Base-by-base conservation (phyloP, 2,888 invertebrate genomes). In the Nudaria mundana region DNA sequence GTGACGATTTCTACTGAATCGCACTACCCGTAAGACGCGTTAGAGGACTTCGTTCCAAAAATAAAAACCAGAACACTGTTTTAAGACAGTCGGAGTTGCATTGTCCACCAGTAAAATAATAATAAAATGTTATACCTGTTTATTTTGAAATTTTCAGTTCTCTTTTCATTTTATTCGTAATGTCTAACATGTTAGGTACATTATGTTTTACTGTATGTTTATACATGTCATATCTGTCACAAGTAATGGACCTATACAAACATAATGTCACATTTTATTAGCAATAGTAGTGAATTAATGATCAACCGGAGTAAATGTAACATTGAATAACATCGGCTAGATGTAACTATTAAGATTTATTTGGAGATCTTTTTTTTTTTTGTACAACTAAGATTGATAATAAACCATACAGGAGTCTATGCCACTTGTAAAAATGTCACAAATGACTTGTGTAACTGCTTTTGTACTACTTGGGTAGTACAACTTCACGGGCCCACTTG, bases 201-300 rank as follows among this genome's bases (percentile, higher is more conserved):
- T 10, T 30, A 11, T 24, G 8, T 25, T 11, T 31, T 23, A 1
- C 22, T 10, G 10, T 7, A 33, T 24, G 8, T 15, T 3, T 15
- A 26, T 43, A 35, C 33, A 37, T 40, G 22, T 28, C n/a, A n/a
- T n/a, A n/a, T n/a, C n/a, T n/a, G 11, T 8, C 13, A 32, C 11
- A 12, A 6, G 16, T 33, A 26, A 54, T 22, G 22, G n/a, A 14
- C 31, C 5, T 14, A 16, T 40, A 23, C 30, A 40, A 37, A 43
- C 29, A 25, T 14, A 52, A 48, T 25, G 56, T 55, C 43, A 44
- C 37, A 35, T 52, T 51, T 52, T 34, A 56, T 53, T 49, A 38
- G 26, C 39, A 18, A 38, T 41, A 22, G 28, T 24, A 18, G 37
- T 8, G 30, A 38, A 53, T 49, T 38, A 28, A 62, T 57, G 37